A percentile compares a stretch with the other conserved stretches of the same genome.
Evolutionary conservation across 2,113 vertebrate genomes (phyloP).

Genomic region (Pteruthius melanotis): DNA sequence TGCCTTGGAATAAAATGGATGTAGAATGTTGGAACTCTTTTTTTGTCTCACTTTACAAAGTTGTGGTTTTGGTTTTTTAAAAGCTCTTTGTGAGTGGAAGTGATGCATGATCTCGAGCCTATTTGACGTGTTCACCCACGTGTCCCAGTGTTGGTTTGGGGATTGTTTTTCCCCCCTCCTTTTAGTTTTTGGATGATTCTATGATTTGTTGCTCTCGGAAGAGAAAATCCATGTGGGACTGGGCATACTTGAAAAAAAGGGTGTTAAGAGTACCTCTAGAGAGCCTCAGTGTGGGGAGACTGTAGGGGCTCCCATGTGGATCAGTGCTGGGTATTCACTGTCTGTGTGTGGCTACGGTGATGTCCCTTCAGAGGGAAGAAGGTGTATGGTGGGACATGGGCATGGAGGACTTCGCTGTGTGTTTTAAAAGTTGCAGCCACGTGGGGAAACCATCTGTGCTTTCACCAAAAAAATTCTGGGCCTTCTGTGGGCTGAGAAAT

Average conservation of each 20-base stretch:
- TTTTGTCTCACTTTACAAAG: neutral
- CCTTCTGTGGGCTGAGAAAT: neutral
- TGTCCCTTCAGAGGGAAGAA: neutral
- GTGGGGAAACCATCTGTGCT: neutral
- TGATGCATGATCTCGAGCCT: neutral
- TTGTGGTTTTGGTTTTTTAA: neutral
- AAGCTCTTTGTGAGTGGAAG: neutral
- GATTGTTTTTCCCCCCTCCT: neutral
- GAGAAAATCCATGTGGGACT: neutral
- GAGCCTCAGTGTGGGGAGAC: neutral
- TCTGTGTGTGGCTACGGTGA: neutral
- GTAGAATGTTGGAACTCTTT: neutral
- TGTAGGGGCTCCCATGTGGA: accelerated
- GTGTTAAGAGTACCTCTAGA: neutral
- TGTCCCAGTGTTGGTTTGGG: neutral
- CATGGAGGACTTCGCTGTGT: neutral
- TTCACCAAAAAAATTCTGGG: neutral
- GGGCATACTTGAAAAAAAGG: neutral
- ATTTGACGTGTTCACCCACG: neutral
- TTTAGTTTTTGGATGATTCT: neutral
- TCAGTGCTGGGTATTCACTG: neutral
- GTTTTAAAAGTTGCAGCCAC: neutral
- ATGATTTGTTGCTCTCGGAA: neutral
- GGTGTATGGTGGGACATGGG: neutral
- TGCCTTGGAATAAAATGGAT: neutral